Conservation (phyloP, 2,797 vertebrate species). For the Trichosurus vulpecula region DNA sequence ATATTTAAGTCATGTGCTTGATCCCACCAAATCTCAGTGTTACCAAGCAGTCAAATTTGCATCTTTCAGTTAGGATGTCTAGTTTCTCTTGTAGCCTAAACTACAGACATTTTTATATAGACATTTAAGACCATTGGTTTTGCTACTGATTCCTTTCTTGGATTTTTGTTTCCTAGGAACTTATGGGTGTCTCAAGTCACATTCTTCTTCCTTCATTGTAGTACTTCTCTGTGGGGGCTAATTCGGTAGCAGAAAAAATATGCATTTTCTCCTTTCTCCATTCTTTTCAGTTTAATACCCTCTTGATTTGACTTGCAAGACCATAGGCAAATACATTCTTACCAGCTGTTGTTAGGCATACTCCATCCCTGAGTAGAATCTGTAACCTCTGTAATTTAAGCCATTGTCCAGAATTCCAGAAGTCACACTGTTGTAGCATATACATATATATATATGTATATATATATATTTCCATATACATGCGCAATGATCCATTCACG, state of each 20-base stretch:
- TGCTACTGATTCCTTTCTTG: not conserved
- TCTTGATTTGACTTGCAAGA: not conserved
- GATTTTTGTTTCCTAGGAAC: not conserved
- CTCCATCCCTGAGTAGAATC: no score
- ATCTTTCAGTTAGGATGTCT: not conserved
- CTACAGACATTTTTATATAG: not conserved
- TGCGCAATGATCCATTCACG: no score
- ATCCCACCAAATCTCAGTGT: not conserved
- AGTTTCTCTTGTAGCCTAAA: not conserved
- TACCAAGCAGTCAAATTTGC: not conserved
- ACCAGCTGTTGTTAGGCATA: not conserved
- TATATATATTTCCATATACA: no score
- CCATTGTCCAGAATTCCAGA: no score
- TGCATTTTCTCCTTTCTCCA: not conserved
- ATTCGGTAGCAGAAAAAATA: not conserved
- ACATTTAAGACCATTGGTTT: not conserved
- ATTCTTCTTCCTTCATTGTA: not conserved
- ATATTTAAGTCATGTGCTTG: not conserved
- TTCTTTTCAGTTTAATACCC: not conserved
- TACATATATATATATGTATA: no score
- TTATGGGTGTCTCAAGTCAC: not conserved
- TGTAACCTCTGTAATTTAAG: no score
- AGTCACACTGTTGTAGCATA: no score
- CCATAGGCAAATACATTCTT: not conserved
- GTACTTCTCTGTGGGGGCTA: not conserved